Base-by-base conservation (phyloP, 2,113 vertebrate genomes). In the Steatornis caripensis region DNA sequence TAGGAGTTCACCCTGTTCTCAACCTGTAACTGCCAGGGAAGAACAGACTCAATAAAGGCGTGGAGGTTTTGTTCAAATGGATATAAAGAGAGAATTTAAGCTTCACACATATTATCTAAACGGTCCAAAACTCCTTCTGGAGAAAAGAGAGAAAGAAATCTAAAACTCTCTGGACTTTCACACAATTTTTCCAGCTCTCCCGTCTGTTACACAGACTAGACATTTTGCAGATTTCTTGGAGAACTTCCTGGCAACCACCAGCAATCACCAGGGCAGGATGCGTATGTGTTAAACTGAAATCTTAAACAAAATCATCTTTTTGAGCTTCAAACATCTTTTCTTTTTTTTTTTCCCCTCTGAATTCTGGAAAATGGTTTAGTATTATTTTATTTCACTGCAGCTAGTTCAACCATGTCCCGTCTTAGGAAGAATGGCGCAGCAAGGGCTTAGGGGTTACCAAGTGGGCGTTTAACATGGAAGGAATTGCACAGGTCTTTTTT, bases 181-280 rank as follows among this genome's bases (percentile, higher is more conserved):
- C 90, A 95, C 81, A 64, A 74, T 93, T 96, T 91, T 89, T 79
- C 93, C 89, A 95, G 86, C 84, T 92, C 84, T 96, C 80, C 90
- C 69, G 84, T 92, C 92, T 95, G 95, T 89, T 97, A 97, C 77
- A 93, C 94, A 95, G 86, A 87, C 86, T 89, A 96, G 94, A 95
- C 95, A 85, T 93, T 95, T 94, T 97, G 87, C 94, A 97, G 95
- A 97, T 97, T 96, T 96, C 93, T 97, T 87, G 93, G 70, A 96
- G 84, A 95, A 95, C 93, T 93, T 97, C 95, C 97, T 97, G 94
- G 94, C 95, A 96, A 94, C 84, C 87, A 95, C 86, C 69, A 95
- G 91, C 94, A 95, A 91, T 95, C 96, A 92, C 90, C 90, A 97
- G 96, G 89, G 90, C 97, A 95, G 77, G 90, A 97, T 93, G 74